These are phyloP conservation scores for Ancistrus triradiatus DNA, from an alignment of 2,113 vertebrate genomes.

Conservation along the genomic window DNA sequence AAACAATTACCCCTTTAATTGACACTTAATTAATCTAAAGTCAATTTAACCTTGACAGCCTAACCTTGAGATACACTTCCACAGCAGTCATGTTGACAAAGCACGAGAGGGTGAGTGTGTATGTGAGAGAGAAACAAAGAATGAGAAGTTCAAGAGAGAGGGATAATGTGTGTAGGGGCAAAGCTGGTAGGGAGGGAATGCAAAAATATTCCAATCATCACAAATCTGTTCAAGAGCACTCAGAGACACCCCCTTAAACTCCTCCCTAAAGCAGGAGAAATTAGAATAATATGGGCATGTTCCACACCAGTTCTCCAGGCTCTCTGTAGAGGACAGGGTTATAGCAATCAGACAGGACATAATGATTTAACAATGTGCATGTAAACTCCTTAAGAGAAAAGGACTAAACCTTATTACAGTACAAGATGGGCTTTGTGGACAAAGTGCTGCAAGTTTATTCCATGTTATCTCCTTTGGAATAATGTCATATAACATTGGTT, in stretches of 20 bases:
- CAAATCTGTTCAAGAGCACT: slow-evolving; percentile 6
- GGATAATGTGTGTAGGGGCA: slow-evolving; percentile 8
- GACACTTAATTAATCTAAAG: slow-evolving; percentile 77
- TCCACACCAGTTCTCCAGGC: not conserved
- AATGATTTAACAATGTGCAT: no score
- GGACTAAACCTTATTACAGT: no score
- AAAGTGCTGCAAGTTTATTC: no score
- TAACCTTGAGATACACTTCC: slow-evolving; percentile 61
- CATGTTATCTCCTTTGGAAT: no score
- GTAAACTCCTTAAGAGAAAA: no score
- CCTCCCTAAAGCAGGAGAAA: not conserved
- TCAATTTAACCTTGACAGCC: slow-evolving; percentile 71
- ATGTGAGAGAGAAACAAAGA: slow-evolving; percentile 30
- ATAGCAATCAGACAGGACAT: no score
- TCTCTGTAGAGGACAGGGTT: no score
- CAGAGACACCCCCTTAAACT: not conserved
- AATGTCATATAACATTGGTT: no score
- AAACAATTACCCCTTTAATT: slow-evolving; percentile 73
- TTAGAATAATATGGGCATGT: not conserved
- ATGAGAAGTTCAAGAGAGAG: slow-evolving; percentile 23
- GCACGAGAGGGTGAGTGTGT: slow-evolving; percentile 33
- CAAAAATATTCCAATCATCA: slow-evolving; percentile 16
- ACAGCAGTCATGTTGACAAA: slow-evolving; percentile 12
- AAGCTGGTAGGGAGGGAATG: slow-evolving; percentile 5
- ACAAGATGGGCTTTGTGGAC: no score